Evolutionary conservation across 2,797 vertebrate species (phyloP).

Genomic region (Allobates femoralis): DNA sequence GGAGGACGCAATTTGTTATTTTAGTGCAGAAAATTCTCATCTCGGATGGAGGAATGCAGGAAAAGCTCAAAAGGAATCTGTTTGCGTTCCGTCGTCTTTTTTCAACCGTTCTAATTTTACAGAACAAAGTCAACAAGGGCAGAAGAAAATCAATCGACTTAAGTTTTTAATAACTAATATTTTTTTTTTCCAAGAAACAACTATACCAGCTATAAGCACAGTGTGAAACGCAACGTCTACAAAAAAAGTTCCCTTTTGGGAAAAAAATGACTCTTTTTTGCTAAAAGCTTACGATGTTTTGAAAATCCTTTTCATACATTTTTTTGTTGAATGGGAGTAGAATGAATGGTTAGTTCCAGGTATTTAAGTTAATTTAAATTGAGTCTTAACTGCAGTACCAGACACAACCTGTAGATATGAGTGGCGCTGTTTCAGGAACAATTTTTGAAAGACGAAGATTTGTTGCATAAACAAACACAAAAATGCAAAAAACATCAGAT

Average conservation of each 20-base stretch:
- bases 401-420: background rate
- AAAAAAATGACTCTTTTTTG: background rate
- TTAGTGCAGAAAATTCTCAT: background rate
- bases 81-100: background rate
- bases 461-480: background rate
- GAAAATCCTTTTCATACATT: background rate
- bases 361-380: background rate
- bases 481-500: too few species aligned
- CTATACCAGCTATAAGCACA: background rate
- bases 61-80: background rate
- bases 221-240: background rate
- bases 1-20: background rate
- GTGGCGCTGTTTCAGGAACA: background rate
- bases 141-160: conserved; percentile 8
- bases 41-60: background rate
- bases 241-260: background rate
- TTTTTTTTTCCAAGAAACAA: background rate
- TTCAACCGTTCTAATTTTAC: background rate
- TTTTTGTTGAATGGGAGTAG: background rate
- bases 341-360: background rate
- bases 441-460: background rate
- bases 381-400: background rate
- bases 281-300: background rate
- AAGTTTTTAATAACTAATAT: conserved; percentile 16
- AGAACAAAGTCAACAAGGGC: background rate